A percentile compares a stretch with the other conserved stretches of the same genome.
Conservation (phyloP, 2,797 vertebrate genomes). For the Spizella passerina region DNA sequence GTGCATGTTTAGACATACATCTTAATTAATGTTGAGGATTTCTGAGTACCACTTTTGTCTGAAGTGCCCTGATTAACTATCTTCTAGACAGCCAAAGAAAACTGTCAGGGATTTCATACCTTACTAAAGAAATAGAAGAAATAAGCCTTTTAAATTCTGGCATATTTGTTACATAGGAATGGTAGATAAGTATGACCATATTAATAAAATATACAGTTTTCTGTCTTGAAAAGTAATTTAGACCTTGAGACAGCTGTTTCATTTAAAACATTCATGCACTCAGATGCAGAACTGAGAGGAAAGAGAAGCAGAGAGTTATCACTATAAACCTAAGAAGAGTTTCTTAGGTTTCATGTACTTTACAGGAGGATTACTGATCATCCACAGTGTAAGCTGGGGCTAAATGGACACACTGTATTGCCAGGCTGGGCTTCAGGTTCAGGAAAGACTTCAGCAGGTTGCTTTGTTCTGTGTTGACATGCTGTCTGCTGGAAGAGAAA, state of each 20-base stretch:
- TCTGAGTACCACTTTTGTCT: not conserved
- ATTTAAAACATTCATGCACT: not conserved
- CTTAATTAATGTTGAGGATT: not conserved
- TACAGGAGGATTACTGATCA: not conserved
- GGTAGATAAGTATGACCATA: not conserved
- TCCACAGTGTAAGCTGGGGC: not conserved
- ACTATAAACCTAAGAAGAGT: not conserved
- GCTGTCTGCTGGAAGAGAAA: not conserved
- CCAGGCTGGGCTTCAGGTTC: not conserved
- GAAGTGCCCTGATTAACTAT: not conserved
- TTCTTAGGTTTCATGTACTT: not conserved
- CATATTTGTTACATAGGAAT: not conserved
- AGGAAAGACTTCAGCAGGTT: not conserved
- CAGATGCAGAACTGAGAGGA: not conserved
- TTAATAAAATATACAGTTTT: not conserved
- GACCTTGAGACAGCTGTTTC: not conserved
- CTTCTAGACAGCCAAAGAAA: not conserved
- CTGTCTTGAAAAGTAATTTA: constrained; percentile 18
- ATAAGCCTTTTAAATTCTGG: not conserved
- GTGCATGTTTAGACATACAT: not conserved
- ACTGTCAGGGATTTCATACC: not conserved
- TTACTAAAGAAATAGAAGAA: not conserved
- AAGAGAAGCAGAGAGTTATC: not conserved
- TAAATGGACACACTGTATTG: not conserved
- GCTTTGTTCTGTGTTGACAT: not conserved